Base-by-base conservation (phyloP, 2,888 invertebrate genomes). In the Saturnia pavonia region DNA sequence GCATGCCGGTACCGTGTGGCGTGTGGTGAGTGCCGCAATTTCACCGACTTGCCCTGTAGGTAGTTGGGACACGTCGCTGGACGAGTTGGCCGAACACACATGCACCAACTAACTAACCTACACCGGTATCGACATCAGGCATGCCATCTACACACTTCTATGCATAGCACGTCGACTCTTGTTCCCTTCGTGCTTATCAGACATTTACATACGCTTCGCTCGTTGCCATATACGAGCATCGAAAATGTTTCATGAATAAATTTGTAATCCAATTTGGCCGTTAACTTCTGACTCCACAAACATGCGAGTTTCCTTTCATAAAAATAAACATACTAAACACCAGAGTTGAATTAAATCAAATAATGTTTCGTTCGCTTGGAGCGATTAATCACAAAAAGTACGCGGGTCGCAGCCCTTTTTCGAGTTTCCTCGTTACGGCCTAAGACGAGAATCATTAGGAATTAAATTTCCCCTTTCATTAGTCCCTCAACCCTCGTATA, bases 391-490 rank as follows among this genome's bases (percentile, higher is more conserved):
- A 91, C 89, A 91, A 91, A 92, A 92, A 91, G 85, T 86, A 79
- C 82, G 85, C 88, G 85, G 89, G 88, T 90, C 89, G 87, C 87
- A 90, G 91, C 90, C 92, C 91, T 91, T 92, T 94, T 92, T 91
- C 90, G 90, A 91, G 91, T 92, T 91, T 91, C 92, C 93, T 93
- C 93, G 93, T 94, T 94, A 94, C 92, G 90, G 91, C 88, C 93
- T 93, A 92, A 93, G 94, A 94, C 92, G 94, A 91, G 92, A 93
- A 94, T 94, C 94, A 94, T 94, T 94, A 94, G 92, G 94, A 93
- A 93, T 94, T 94, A 94, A 94, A 94, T 94, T 93, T 94, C 93
- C 94, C 93, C 93, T 94, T 94, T 94, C 93, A 94, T 94, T 94
- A 94, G 94, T 94, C 94, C 93, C 94, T 92, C 93, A 93, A 93